These are phyloP conservation scores for Epizoanthus ramosus DNA, from an alignment of 92 coral and sea anemone genomes.

Conservation along the genomic window DNA sequence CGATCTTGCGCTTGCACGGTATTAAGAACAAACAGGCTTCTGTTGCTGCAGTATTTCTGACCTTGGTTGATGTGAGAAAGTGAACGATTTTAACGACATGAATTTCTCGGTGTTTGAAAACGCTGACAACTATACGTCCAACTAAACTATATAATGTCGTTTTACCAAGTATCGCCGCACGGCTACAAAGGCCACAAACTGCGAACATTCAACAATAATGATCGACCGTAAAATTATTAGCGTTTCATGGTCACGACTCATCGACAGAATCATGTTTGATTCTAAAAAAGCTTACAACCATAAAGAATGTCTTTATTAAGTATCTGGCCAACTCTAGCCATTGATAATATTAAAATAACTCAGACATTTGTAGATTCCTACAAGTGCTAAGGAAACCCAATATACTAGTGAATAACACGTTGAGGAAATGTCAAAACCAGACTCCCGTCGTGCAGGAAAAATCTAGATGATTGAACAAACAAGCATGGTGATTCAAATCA, in stretches of 20 bases:
- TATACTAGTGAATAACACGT: constrained; percentile 31
- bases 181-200: too few species aligned
- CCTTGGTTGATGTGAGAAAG: neutral
- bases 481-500: constrained; percentile 11
- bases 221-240: too few species aligned
- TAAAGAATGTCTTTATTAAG: neutral
- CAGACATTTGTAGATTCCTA: neutral
- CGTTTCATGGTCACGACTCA: too few species aligned
- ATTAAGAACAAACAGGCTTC: neutral
- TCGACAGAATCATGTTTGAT: neutral
- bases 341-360: constrained; percentile 9
- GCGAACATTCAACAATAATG: too few species aligned
- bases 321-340: neutral
- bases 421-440: constrained; percentile 35
- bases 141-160: too few species aligned
- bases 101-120: constrained; percentile 13
- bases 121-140: neutral
- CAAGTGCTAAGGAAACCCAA: constrained; percentile 33
- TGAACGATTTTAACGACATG: neutral
- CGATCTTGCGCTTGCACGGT: neutral
- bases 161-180: too few species aligned
- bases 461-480: constrained; percentile 39
- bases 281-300: neutral
- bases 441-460: constrained; percentile 24
- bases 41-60: neutral